Evolutionary conservation across 2,888 invertebrate species (phyloP).

Genomic region (Aspidiotus rigidus): DNA sequence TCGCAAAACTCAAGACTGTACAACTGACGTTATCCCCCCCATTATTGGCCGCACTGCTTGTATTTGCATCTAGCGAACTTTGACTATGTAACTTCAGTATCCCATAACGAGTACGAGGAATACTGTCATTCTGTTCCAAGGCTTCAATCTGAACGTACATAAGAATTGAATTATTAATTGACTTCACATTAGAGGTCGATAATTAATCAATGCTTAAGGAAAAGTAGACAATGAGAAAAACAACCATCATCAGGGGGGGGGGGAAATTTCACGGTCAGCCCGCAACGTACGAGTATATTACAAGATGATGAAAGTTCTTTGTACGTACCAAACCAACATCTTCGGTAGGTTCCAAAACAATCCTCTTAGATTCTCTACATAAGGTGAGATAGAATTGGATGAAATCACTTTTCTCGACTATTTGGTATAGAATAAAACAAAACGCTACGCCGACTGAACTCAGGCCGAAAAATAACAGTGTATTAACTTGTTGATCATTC

Average conservation of each 20-base stretch:
- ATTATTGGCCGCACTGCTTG: conserved; percentile 41
- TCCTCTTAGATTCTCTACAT: conserved; percentile 64
- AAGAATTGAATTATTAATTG: not conserved
- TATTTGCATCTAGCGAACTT: conserved; percentile 40
- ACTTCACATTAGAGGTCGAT: not conserved
- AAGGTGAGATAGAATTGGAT: conserved; percentile 71
- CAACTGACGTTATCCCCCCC: conserved; percentile 41
- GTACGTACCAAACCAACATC: conserved; percentile 61
- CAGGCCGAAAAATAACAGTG: conserved; percentile 74
- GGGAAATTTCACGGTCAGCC: not conserved
- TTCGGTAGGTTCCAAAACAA: conserved; percentile 74
- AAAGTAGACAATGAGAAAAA: no score
- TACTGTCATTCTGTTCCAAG: conserved; percentile 47
- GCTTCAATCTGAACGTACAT: conserved; percentile 24
- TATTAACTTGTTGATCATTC: conserved; percentile 67
- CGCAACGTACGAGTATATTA: not conserved
- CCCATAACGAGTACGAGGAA: conserved; percentile 56
- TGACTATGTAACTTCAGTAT: conserved; percentile 63
- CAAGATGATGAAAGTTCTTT: not conserved
- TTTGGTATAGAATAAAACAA: conserved; percentile 68
- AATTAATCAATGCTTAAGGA: no score
- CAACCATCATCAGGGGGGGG: no score
- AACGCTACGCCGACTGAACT: conserved; percentile 66
- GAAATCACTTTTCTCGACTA: conserved; percentile 68
- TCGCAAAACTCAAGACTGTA: conserved; percentile 65